Base-by-base conservation (phyloP, 2,113 vertebrate species). In the Candoia aspera region DNA sequence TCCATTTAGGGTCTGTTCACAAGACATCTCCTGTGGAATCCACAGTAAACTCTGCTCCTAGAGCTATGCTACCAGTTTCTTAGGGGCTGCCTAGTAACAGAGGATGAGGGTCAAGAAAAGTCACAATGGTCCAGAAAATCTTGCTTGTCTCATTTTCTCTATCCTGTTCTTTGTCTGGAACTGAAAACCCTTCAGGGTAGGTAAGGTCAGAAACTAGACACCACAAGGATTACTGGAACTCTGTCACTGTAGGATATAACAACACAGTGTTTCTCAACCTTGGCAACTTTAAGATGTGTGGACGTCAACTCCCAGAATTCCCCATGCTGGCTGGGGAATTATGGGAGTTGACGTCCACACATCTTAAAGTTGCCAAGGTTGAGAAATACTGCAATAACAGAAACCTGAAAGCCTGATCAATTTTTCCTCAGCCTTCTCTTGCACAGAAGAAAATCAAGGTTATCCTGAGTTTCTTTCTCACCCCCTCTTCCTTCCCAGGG, bases 11-110 rank as follows among this genome's bases (percentile, higher is more conserved):
- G 79, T 60, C 8, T 84, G 11, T 8, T 42, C 49, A 8, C 53
- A 85, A 60, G 94, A 9, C 0, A 46, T 0, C 4, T 6, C 11
- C 3, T 0, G 6, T 0, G 6, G 23, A 64, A 2, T 23, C 55
- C 46, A 88, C 21, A 13, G 33, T 2, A 79, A 79, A 79, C 73
- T 79, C 33, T 79, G 33, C 73, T 42, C 33, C 73, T 79, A 79
- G 33, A 8, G 19, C 73, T 37, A 42, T 79, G 33, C 15, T 15
- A n/a, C 13, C 29, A 73, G 17, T 73, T 73, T 33, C 12, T 42
- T 42, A 42, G 19, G 17, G 17, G 17, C 33, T 79, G 17, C 19
- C 73, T 17, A 42, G 73, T 79, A 17, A 21, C 33, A 42, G 33
- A 79, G 33, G 17, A 79, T 79, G 33, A 33, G 8, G 73, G 33